Conservation (phyloP, 2,797 vertebrate genomes). For the Sparidentex hasta region DNA sequence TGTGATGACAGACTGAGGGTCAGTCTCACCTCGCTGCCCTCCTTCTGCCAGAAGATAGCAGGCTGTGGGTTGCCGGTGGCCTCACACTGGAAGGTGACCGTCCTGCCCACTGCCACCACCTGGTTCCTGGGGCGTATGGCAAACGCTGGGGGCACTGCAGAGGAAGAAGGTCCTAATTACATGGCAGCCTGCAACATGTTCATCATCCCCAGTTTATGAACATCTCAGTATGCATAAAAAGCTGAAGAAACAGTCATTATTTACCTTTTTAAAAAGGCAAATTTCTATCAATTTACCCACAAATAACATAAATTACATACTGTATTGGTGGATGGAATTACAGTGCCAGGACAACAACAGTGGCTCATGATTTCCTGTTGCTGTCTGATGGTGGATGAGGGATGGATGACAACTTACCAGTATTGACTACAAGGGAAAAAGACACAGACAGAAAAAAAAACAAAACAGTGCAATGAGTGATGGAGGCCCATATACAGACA, state of each 20-base stretch:
- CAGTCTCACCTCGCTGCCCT: conserved; percentile 94
- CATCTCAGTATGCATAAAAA: conserved; percentile 24
- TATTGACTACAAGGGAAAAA: conserved; percentile 91
- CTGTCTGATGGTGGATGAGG: conserved; percentile 89
- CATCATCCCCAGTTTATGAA: conserved; percentile 33
- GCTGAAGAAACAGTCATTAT: background rate
- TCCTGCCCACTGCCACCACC: conserved; percentile 91
- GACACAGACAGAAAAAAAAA: conserved; percentile 80
- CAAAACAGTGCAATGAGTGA: conserved; percentile 81
- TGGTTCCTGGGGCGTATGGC: conserved; percentile 94
- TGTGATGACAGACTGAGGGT: conserved; percentile 51
- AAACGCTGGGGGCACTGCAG: conserved; percentile 93
- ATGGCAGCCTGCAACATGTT: conserved; percentile 44
- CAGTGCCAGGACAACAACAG: conserved; percentile 85
- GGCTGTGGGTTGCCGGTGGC: conserved; percentile 95
- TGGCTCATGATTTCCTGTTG: conserved; percentile 86
- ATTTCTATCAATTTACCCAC: conserved; percentile 47
- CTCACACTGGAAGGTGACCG: conserved; percentile 95
- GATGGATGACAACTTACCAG: conserved; percentile 95
- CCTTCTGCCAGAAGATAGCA: conserved; percentile 97
- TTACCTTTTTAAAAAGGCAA: conserved; percentile 42
- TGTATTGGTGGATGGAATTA: conserved; percentile 89
- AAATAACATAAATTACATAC: conserved; percentile 72
- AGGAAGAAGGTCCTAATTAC: conserved; percentile 62
- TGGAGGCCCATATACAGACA: conserved; percentile 22